phyloP scores from a whole-genome alignment of 2,797 vertebrate genomes.

The Glossophaga mutica region DNA sequence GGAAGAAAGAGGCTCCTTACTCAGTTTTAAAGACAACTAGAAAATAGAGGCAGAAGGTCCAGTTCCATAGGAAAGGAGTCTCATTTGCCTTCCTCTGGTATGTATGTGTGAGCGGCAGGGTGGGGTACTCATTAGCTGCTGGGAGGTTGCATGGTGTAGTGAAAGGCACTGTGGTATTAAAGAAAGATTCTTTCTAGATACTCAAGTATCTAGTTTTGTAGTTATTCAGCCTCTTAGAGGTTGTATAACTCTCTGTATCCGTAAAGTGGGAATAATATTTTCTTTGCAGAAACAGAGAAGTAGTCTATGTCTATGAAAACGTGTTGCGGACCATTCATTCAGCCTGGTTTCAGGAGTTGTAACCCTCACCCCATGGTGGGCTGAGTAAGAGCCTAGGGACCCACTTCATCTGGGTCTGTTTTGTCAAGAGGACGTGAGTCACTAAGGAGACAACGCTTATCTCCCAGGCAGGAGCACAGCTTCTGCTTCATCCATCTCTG shows the following conservation, averaged over 20 bases:
- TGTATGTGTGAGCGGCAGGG: too few relatives aligned
- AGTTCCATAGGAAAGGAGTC: background rate
- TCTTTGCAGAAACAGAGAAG: background rate
- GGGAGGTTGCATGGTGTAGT: background rate
- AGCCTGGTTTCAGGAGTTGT: too few relatives aligned
- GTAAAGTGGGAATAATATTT: background rate
- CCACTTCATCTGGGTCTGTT: too few relatives aligned
- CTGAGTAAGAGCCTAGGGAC: too few relatives aligned
- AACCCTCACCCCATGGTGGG: too few relatives aligned
- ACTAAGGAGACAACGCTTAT: too few relatives aligned
- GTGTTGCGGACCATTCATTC: too few relatives aligned
- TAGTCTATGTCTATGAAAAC: background rate
- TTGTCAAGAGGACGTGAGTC: too few relatives aligned
- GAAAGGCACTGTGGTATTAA: background rate
- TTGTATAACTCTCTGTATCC: background rate
- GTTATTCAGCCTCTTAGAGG: background rate
- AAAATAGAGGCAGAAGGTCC: background rate
- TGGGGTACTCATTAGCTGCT: background rate
- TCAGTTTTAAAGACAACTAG: slow-evolving; percentile 21
- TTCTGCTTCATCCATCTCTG: too few relatives aligned
- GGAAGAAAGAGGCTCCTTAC: background rate
- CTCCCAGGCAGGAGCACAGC: too few relatives aligned
- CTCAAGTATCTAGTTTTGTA: background rate
- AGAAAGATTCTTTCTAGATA: background rate
- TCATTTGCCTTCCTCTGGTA: background rate